These are phyloP conservation scores for Enteromius anoplus DNA, from an alignment of 2,797 vertebrate genomes.

Conservation along the genomic window DNA sequence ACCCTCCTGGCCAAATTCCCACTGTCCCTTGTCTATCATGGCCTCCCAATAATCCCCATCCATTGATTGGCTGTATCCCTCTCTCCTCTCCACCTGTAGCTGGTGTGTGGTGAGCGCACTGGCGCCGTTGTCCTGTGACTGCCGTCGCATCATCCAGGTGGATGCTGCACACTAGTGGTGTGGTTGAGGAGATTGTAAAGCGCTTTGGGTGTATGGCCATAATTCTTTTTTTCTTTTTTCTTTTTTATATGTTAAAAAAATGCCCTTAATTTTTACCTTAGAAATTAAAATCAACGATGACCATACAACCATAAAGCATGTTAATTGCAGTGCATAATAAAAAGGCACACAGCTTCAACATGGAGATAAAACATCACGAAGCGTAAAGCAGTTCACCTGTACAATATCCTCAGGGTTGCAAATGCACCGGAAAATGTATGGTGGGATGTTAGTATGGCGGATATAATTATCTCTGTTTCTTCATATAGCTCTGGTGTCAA, in stretches of 20 bases:
- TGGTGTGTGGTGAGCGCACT: no score
- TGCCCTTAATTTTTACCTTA: not conserved
- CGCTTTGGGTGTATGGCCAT: no score
- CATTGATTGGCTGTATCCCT: no score
- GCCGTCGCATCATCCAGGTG: no score
- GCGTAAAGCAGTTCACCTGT: constrained; percentile 52
- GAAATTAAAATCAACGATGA: not conserved
- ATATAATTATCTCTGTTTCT: constrained; percentile 56
- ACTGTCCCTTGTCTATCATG: no score
- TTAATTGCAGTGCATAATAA: constrained; percentile 39
- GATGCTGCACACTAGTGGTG: no score
- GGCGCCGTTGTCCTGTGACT: no score
- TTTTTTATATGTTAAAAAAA: not conserved
- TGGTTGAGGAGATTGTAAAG: no score
- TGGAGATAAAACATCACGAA: constrained; percentile 56
- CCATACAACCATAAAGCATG: constrained; percentile 34
- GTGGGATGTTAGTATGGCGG: constrained; percentile 54
- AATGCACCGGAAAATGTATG: constrained; percentile 48
- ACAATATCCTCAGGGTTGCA: constrained; percentile 53
- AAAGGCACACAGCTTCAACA: constrained; percentile 40
- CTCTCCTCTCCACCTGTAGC: no score
- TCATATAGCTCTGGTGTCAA: constrained; percentile 47
- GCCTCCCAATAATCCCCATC: no score
- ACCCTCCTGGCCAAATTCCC: no score
- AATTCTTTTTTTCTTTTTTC: no score